Percentiles rank a stretch among this genome's conserved stretches.
Conservation (phyloP, 37 sponge, comb jelly and placozoan genomes). For the Tethya wilhelma region DNA sequence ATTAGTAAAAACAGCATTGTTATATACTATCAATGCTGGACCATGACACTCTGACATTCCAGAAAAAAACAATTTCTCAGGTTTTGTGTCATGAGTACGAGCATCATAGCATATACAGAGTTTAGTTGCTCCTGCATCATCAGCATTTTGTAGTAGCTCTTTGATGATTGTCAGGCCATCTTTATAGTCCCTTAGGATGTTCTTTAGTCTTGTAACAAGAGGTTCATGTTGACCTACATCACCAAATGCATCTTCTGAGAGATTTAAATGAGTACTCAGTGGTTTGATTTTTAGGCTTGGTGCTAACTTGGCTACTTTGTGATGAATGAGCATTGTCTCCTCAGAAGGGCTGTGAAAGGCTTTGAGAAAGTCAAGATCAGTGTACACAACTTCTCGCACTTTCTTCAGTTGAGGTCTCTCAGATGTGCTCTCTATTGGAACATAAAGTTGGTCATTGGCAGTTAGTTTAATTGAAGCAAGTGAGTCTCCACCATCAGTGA, state of each 20-base stretch:
- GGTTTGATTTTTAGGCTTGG: conserved; percentile 11
- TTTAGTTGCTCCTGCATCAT: conserved; percentile 74
- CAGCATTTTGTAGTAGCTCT: conserved; percentile 74
- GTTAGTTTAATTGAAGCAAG: neutral
- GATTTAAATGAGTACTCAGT: conserved; percentile 14
- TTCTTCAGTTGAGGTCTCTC: conserved; percentile 18
- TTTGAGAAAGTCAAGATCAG: conserved; percentile 42
- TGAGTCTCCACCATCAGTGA: conserved; percentile 36
- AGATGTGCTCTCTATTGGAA: conserved; percentile 39
- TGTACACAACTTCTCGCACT: conserved; percentile 38
- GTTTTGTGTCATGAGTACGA: conserved; percentile 18
- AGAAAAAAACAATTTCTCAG: conserved; percentile 33
- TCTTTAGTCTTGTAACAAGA: conserved; percentile 41
- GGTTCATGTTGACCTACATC: conserved; percentile 67
- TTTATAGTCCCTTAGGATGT: conserved; percentile 62
- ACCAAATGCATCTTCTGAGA: conserved; percentile 27
- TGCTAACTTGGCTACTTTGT: too few species aligned
- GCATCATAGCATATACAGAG: conserved; percentile 53
- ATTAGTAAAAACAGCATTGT: conserved; percentile 47
- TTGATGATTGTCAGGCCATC: conserved; percentile 62
- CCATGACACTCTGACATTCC: conserved; percentile 55
- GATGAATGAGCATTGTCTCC: too few species aligned
- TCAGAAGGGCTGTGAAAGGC: too few species aligned
- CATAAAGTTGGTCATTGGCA: conserved; percentile 3
- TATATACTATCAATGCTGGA: conserved; percentile 57